phyloP scores from a whole-genome alignment of 2,888 invertebrate genomes.

The Drosophila nr. perissopoda region DNA sequence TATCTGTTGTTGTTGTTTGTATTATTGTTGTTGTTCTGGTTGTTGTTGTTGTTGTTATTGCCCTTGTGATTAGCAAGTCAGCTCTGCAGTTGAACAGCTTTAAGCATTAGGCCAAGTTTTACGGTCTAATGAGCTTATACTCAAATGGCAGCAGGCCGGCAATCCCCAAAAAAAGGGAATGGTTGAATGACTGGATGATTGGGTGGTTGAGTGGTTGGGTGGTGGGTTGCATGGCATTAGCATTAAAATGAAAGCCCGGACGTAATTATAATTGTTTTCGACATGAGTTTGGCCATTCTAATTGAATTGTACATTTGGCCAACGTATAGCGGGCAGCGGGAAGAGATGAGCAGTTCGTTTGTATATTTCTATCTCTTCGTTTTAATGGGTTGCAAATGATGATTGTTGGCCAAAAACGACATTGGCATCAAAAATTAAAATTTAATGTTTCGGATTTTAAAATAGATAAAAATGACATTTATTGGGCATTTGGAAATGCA shows the following conservation, averaged over 20 bases:
- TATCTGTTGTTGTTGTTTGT: slow-evolving; percentile 11
- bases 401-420: slow-evolving; percentile 11
- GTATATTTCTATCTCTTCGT: background rate
- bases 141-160: slow-evolving; percentile 34
- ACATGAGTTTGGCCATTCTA: slow-evolving; percentile 75
- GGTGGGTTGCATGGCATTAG: background rate
- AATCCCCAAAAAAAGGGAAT: background rate
- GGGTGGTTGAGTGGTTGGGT: background rate
- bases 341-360: background rate
- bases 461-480: background rate
- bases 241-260: slow-evolving; percentile 49
- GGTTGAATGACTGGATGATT: no score
- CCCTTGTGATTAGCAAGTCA: slow-evolving; percentile 61
- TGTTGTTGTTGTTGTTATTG: slow-evolving; percentile 15
- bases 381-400: slow-evolving; percentile 21
- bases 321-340: slow-evolving; percentile 7
- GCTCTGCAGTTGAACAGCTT: slow-evolving; percentile 39
- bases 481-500: background rate
- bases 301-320: slow-evolving; percentile 58
- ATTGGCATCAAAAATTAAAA: background rate
- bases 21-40: slow-evolving; percentile 6
- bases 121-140: slow-evolving; percentile 72
- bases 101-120: slow-evolving; percentile 55
- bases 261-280: slow-evolving; percentile 73
- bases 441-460: background rate